Percentiles rank a stretch among this genome's conserved stretches.
Conservation (phyloP, 2,113 vertebrate genomes). For the Lepisosteus osseus region DNA sequence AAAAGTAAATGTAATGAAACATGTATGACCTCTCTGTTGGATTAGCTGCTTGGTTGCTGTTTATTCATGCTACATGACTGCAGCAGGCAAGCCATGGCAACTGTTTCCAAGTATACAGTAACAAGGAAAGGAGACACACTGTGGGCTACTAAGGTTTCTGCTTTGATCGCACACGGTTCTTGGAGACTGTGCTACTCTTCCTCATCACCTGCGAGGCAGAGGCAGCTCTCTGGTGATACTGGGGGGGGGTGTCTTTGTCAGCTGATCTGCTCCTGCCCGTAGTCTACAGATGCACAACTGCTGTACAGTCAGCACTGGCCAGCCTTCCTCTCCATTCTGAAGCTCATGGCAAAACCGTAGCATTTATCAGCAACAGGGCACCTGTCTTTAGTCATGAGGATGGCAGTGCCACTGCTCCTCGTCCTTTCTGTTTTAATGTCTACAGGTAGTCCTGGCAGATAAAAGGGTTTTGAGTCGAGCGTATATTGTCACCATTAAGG, state of each 20-base stretch:
- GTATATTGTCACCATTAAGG: no score
- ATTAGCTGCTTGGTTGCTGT: slow-evolving; percentile 28
- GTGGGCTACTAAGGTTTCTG: slow-evolving; percentile 7
- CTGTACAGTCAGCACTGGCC: background rate
- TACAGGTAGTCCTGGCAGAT: no score
- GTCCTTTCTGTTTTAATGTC: no score
- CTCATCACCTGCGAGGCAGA: background rate
- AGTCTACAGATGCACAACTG: background rate
- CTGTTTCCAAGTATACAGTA: slow-evolving; percentile 50
- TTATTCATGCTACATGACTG: slow-evolving; percentile 27
- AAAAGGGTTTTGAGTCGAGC: no score
- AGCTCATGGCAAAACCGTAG: background rate
- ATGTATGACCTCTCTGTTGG: slow-evolving; percentile 42
- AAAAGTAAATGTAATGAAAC: slow-evolving; percentile 52
- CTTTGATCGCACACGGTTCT: background rate
- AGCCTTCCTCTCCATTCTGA: background rate
- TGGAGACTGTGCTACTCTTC: background rate
- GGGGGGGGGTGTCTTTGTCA: background rate
- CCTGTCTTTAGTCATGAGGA: no score
- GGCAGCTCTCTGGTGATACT: background rate
- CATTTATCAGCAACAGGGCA: no score
- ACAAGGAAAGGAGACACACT: slow-evolving; percentile 33
- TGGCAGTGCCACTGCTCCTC: no score
- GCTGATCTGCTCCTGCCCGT: background rate
- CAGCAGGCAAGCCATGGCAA: slow-evolving; percentile 45